These are phyloP conservation scores for Prorops nasuta DNA, from an alignment of 1,140 invertebrate species.

Conservation along the genomic window DNA sequence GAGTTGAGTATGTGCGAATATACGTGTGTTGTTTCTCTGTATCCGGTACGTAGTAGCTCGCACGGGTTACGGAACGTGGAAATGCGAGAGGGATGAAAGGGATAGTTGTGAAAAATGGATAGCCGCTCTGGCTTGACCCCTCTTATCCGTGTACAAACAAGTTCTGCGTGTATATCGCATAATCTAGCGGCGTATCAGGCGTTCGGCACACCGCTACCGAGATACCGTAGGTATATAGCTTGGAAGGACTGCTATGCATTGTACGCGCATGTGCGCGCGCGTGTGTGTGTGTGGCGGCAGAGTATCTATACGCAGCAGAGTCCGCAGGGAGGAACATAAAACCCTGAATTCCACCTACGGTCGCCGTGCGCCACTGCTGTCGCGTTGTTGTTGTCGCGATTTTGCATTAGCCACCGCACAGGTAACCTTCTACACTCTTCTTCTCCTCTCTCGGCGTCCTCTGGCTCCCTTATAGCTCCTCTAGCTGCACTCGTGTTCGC, in stretches of 20 bases:
- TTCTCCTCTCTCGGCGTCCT: background rate
- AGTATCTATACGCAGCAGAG: no score
- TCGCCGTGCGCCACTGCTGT: background rate
- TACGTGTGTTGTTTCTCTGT: background rate
- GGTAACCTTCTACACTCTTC: constrained; percentile 6
- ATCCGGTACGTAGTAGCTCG: no score
- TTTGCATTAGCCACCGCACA: constrained; percentile 3
- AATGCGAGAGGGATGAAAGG: background rate
- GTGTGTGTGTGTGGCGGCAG: background rate
- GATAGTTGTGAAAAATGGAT: constrained; percentile 25
- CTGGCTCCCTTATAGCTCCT: no score
- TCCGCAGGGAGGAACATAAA: constrained; percentile 13
- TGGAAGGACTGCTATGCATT: background rate
- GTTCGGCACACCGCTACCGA: background rate
- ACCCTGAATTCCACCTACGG: constrained; percentile 19
- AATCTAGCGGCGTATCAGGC: background rate
- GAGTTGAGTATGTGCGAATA: background rate
- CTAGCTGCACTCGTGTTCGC: no score
- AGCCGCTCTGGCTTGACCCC: constrained; percentile 14
- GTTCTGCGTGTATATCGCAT: constrained; percentile 6
- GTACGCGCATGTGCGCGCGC: background rate
- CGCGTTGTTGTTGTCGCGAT: constrained; percentile 14
- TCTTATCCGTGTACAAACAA: constrained; percentile 25
- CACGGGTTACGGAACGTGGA: no score
- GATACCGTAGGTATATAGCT: constrained; percentile 1